These are phyloP conservation scores for Tricholauxania praeusta DNA, from an alignment of 2,888 invertebrate genomes.

Conservation along the genomic window DNA sequence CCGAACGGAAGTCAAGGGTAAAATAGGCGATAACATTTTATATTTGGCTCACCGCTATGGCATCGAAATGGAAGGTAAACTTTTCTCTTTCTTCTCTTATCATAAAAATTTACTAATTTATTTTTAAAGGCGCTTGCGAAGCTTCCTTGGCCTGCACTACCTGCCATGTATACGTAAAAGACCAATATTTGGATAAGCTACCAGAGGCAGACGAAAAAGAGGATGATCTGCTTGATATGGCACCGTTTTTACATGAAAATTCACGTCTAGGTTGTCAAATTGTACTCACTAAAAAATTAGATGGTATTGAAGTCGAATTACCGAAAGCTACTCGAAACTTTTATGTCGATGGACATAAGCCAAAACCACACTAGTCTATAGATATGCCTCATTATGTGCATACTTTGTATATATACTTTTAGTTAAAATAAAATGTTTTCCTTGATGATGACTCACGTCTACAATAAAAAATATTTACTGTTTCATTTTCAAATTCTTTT, in stretches of 20 bases:
- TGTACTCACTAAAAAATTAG: conserved; percentile 84
- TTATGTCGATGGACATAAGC: conserved; percentile 97
- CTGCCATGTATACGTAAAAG: conserved; percentile 94
- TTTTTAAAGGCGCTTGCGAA: conserved; percentile 88
- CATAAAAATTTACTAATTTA: neutral
- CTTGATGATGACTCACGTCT: conserved; percentile 3
- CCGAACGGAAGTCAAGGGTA: conserved; percentile 81
- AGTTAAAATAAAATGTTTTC: conserved; percentile 7
- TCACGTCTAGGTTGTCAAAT: conserved; percentile 97
- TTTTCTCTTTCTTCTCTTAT: neutral
- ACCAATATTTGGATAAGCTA: conserved; percentile 79
- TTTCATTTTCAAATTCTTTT: neutral
- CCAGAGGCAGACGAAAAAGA: conserved; percentile 90
- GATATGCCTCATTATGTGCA: neutral
- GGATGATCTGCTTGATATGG: conserved; percentile 97
- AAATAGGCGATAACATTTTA: conserved; percentile 95
- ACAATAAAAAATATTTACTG: neutral
- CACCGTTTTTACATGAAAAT: conserved; percentile 94
- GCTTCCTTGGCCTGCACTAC: conserved; percentile 98
- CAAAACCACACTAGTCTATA: conserved; percentile 85
- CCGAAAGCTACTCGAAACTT: conserved; percentile 94
- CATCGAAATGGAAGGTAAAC: conserved; percentile 91
- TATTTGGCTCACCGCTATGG: conserved; percentile 94
- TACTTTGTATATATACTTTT: conserved; percentile 25
- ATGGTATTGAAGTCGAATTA: conserved; percentile 85